A percentile compares a stretch with the other conserved stretches of the same genome.
Conservation (phyloP, 2,888 invertebrate genomes). For the Andrena marginata region DNA sequence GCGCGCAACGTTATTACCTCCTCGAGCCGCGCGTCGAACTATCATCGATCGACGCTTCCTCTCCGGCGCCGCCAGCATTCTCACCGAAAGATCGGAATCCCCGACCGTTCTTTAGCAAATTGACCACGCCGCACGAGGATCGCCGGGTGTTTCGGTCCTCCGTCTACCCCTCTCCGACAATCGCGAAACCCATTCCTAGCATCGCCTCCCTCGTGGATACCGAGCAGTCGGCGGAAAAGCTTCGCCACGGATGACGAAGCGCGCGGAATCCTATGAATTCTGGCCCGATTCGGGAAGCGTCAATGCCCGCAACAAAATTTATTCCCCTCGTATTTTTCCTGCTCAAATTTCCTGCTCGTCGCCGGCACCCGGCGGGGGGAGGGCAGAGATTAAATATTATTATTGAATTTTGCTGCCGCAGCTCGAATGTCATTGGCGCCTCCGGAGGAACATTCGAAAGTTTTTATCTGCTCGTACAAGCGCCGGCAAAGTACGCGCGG, state of each 20-base stretch:
- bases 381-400: slow-evolving; percentile 51
- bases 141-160: no score
- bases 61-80: not conserved
- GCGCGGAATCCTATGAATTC: slow-evolving; percentile 16
- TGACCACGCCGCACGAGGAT: not conserved
- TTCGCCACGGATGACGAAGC: not conserved
- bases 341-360: not conserved
- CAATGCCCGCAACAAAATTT: slow-evolving; percentile 17
- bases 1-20: slow-evolving; percentile 8
- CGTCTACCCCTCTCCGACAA: no score
- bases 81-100: not conserved
- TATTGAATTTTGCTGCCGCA: slow-evolving; percentile 37
- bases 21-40: not conserved
- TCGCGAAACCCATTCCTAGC: no score
- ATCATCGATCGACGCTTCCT: slow-evolving; percentile 22
- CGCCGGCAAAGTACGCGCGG: slow-evolving; percentile 4
- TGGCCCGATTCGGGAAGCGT: not conserved
- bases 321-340: slow-evolving; percentile 15
- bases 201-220: no score
- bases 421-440: slow-evolving; percentile 28
- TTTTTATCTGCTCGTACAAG: slow-evolving; percentile 50
- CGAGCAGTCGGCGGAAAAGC: no score
- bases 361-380: slow-evolving; percentile 9
- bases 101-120: not conserved
- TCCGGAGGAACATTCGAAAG: slow-evolving; percentile 30